Evolutionary conservation across 2,888 invertebrate genomes (phyloP).

Genomic region (Hartigia nigra): DNA sequence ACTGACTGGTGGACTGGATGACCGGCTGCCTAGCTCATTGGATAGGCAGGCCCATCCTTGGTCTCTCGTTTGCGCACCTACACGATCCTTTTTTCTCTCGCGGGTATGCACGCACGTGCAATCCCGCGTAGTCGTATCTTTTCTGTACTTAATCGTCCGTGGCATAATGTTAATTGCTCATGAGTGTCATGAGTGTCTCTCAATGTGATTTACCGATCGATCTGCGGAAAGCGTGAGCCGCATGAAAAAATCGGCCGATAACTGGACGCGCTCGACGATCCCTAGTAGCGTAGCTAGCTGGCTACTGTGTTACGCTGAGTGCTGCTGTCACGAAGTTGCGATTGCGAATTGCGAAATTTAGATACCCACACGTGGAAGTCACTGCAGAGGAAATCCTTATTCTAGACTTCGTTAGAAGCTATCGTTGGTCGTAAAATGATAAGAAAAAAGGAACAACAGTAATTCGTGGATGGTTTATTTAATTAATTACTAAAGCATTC

Average conservation of each 20-base stretch:
- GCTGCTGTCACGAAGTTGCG: not conserved
- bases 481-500: not conserved
- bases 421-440: not conserved
- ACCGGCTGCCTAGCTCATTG: not conserved
- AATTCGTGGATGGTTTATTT: not conserved
- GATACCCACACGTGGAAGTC: not conserved
- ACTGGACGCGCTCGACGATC: not conserved
- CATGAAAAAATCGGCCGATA: not conserved
- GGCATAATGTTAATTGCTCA: slow-evolving; percentile 47
- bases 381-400: not conserved
- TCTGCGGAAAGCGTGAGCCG: slow-evolving; percentile 9
- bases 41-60: slow-evolving; percentile 1
- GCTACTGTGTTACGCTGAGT: not conserved
- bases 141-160: slow-evolving; percentile 46
- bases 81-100: not conserved
- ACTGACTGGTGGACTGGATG: not conserved
- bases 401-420: not conserved
- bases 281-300: not conserved
- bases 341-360: not conserved
- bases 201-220: slow-evolving; percentile 53
- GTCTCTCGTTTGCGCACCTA: slow-evolving; percentile 1
- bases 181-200: slow-evolving; percentile 39
- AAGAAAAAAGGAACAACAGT: not conserved
- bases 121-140: slow-evolving; percentile 16
- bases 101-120: not conserved